phyloP scores from a whole-genome alignment of 2,888 invertebrate species.

The Plebejus anna region DNA sequence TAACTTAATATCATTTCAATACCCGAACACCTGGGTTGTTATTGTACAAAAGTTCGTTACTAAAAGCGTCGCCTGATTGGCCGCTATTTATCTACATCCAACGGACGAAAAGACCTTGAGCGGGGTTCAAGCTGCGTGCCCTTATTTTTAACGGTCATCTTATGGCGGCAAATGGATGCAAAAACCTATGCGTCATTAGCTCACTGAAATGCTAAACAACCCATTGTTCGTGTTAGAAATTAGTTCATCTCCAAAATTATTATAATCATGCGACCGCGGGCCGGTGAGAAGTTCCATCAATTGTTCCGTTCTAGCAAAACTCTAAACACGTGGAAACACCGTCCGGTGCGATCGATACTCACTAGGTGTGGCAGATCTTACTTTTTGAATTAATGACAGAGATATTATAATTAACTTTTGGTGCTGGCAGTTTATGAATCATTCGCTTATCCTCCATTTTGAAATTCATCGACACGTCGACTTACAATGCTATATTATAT shows the following conservation, averaged over 20 bases:
- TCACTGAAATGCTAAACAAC: neutral
- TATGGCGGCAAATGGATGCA: conserved; percentile 30
- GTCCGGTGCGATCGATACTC: conserved; percentile 44
- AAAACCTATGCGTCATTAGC: conserved; percentile 31
- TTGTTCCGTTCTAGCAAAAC: conserved; percentile 29
- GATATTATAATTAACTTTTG: neutral
- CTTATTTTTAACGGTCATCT: conserved; percentile 52
- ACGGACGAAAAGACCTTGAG: conserved; percentile 63
- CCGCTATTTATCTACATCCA: conserved; percentile 57
- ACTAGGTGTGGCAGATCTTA: conserved; percentile 14
- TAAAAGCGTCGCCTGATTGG: conserved; percentile 57
- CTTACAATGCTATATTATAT: neutral
- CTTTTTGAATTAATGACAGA: neutral
- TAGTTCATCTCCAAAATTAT: conserved; percentile 18
- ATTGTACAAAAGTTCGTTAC: conserved; percentile 52
- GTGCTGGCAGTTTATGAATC: neutral
- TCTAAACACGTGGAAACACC: conserved; percentile 47
- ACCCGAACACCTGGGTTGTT: neutral
- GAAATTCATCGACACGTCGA: conserved; percentile 12
- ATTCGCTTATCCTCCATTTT: conserved; percentile 7
- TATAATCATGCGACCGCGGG: conserved; percentile 2
- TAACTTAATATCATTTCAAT: neutral
- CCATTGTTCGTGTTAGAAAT: neutral
- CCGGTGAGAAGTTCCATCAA: conserved; percentile 32
- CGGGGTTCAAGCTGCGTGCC: conserved; percentile 52